Conservation (phyloP, 2,888 invertebrate genomes). For the Masnerella sp. region DNA sequence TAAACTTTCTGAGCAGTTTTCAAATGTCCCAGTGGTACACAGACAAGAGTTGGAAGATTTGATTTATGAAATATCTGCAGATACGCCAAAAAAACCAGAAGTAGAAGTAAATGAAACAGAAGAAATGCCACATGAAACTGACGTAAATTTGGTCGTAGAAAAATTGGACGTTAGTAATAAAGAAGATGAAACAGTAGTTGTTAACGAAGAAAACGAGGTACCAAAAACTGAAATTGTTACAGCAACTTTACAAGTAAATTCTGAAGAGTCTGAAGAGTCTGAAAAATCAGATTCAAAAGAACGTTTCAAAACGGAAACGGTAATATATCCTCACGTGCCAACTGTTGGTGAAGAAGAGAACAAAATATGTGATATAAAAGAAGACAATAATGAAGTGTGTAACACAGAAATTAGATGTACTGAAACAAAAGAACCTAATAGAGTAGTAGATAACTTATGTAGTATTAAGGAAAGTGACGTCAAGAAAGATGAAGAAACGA, state of each 20-base stretch:
- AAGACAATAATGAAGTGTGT: too few relatives aligned
- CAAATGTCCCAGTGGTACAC: too few relatives aligned
- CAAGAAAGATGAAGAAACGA: too few relatives aligned
- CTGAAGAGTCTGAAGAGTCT: background rate
- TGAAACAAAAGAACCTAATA: background rate
- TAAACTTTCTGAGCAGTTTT: too few relatives aligned
- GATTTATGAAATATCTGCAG: too few relatives aligned
- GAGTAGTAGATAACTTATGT: too few relatives aligned
- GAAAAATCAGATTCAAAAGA: background rate
- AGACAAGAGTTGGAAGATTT: too few relatives aligned
- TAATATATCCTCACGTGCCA: conserved; percentile 13
- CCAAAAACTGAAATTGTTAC: conserved; percentile 1
- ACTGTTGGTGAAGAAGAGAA: background rate
- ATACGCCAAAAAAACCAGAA: too few relatives aligned
- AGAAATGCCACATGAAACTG: too few relatives aligned
- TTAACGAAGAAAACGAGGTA: background rate
- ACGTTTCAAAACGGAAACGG: background rate
- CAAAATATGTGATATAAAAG: background rate
- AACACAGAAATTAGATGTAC: background rate
- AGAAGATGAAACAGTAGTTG: too few relatives aligned
- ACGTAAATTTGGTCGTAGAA: background rate
- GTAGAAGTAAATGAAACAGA: too few relatives aligned
- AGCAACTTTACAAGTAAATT: background rate
- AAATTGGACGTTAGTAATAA: background rate
- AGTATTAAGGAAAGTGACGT: too few relatives aligned